Base-by-base conservation (phyloP, 2,797 vertebrate genomes). In the Centroberyx gerrardi region DNA sequence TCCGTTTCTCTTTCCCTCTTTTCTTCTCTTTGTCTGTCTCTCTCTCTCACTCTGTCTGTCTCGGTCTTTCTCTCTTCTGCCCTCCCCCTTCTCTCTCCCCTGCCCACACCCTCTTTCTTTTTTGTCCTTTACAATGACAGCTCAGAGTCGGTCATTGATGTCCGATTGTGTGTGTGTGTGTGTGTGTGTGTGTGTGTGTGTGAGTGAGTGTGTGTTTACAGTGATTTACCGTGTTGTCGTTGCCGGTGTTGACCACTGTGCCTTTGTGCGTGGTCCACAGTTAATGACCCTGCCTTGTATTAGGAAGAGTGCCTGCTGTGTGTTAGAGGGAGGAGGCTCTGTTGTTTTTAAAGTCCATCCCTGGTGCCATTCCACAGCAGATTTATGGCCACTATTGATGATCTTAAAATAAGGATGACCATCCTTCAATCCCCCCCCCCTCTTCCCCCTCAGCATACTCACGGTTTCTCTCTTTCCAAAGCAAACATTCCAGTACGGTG, bases 381-480 rank as follows among this genome's bases (percentile, higher is more conserved):
- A 91, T 90, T 89, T 89, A 89, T 76, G 52, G 51, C 62, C 42
- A 27, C 69, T 74, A 58, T 76, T 83, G 72, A 73, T 76, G 70
- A 82, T 87, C 85, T 86, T 71, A 62, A 68, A 84, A 86, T 76
- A 70, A 75, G 58, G 81, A 68, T 62, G 29, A 51, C 46, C 65
- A 8, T 62, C 67, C 22, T 22, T 22, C 22, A 22, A 22, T 22
- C 22, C 22, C 22, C 70, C 77, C 49, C n/a, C 31, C n/a, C 17
- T n/a, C 69, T 59, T 59, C 63, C 59, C 28, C 17, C 67, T 49
- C 31, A 56, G 49, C 65, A 52, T 33, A 7, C 31, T 59, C 62
- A 49, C 33, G 33, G 56, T 58, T 63, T 71, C 31, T 55, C 63
- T 62, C 59, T 75, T 74, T 69, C 42, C 53, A 77, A 64, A 68